Evolutionary conservation across 1,140 invertebrate genomes (phyloP), one percentile per base, ranked within the genome.

Genomic region (Antheraea mylitta): DNA sequence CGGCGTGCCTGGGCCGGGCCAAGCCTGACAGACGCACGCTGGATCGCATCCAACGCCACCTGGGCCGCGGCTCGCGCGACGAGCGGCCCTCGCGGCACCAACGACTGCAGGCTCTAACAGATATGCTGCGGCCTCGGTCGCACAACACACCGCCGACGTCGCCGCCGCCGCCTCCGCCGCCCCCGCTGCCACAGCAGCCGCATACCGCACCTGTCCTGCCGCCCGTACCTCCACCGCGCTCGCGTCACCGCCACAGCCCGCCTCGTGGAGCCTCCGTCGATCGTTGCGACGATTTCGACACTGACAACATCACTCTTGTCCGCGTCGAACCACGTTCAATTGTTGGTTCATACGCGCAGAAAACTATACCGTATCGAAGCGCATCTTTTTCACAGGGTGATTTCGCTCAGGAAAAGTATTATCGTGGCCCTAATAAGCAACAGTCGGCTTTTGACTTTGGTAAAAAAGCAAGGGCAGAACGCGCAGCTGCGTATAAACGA

Each of bases 371-470:
- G 4, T 96, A 95, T 74, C 93, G 96, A 36, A 97, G 96, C 79
- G 96, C 96, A 7, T 97, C 96, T 10, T 97, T 97, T 78, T 96
- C 96, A 0, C 96, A 97, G 87, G 96, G 96, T 58, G 96, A 97
- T 81, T 96, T 95, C 76, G 91, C 93, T 7, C 85, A 92, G 45
- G 81, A 89, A 62, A 89, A 89, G 53, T 86, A 91, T 69, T 90
- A 89, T 82, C 88, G 80, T 75, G 93, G 83, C 74, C 88, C 79
- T 60, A 86, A 64, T 66, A 83, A 83, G 73, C 85, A 87, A 64
- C 83, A 72, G 59, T 90, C 88, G 9, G 83, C 87, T 63, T 93
- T 86, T 80, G 92, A 77, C 80, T 93, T 82, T 76, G 89, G 82
- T 58, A 89, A 77, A 79, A 68, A 87, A 59, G 73, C 76, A 73